Evolutionary conservation across 2,888 invertebrate species (phyloP).

Genomic region (Megamerina dolium): DNA sequence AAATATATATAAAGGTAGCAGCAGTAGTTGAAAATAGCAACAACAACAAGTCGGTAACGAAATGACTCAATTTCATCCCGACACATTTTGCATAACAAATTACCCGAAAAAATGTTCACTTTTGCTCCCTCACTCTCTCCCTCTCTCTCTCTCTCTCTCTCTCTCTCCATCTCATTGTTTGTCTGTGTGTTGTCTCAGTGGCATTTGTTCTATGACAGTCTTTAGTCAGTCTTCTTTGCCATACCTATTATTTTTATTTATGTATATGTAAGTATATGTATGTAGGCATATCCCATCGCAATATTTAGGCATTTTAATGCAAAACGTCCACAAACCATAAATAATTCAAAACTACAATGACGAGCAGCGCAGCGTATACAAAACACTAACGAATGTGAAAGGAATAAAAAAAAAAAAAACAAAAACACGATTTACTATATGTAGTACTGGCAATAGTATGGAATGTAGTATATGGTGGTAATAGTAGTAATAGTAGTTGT

Average conservation of each 20-base stretch:
- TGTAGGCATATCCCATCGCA: conserved; percentile 1
- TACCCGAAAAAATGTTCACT: neutral
- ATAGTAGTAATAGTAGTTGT: no score
- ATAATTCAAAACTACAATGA: conserved; percentile 39
- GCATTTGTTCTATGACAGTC: neutral
- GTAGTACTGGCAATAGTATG: neutral
- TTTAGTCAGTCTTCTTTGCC: neutral
- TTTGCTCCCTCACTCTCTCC: neutral
- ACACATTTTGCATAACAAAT: conserved; percentile 11
- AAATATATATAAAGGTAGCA: no score
- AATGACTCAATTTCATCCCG: conserved; percentile 12
- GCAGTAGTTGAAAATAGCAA: no score
- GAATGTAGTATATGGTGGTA: neutral
- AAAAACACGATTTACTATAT: no score
- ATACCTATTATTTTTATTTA: conserved; percentile 6
- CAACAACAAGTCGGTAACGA: no score
- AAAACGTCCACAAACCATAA: conserved; percentile 37
- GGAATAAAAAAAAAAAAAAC: neutral
- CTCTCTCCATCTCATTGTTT: neutral
- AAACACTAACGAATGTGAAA: neutral
- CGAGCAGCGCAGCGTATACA: no score
- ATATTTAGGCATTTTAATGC: conserved; percentile 35
- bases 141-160: neutral
- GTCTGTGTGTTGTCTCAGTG: neutral
- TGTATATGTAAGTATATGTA: no score